These are phyloP conservation scores for Helostoma temminkii DNA, from an alignment of 2,797 vertebrate genomes.

Conservation along the genomic window DNA sequence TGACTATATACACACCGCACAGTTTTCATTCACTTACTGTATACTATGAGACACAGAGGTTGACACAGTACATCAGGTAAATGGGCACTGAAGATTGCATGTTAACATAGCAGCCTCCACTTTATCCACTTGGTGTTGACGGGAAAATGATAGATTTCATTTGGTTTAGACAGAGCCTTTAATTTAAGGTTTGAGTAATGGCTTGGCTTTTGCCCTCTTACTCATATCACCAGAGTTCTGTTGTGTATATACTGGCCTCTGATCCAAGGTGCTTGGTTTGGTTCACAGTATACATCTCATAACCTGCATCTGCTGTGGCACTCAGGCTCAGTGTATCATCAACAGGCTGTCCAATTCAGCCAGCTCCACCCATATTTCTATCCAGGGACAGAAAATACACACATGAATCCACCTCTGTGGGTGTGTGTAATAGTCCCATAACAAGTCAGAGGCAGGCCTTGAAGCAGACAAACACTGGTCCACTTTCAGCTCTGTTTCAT, in stretches of 20 bases:
- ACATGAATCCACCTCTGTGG: constrained; percentile 36
- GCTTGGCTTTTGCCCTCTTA: constrained; percentile 73
- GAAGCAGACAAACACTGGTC: constrained; percentile 35
- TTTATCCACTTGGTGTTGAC: constrained; percentile 66
- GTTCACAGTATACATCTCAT: constrained; percentile 58
- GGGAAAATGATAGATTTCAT: constrained; percentile 78
- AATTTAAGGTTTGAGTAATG: constrained; percentile 79
- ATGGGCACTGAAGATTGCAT: constrained; percentile 52
- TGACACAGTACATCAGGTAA: constrained; percentile 20
- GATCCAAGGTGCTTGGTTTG: constrained; percentile 66
- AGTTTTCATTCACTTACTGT: constrained; percentile 7
- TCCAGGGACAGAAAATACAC: constrained; percentile 20
- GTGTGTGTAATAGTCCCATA: constrained; percentile 30
- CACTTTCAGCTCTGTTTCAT: constrained; percentile 70
- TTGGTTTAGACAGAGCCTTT: constrained; percentile 72
- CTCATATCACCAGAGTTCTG: constrained; percentile 71
- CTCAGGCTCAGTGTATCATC: constrained; percentile 52
- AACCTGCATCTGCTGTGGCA: constrained; percentile 58
- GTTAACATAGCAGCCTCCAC: constrained; percentile 63
- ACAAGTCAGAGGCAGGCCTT: constrained; percentile 37
- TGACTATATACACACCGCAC: background rate
- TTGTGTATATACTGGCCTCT: constrained; percentile 74
- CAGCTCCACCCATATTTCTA: constrained; percentile 53
- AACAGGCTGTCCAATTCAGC: constrained; percentile 23
- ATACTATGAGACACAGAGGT: constrained; percentile 12